Conservation (phyloP, 2,113 vertebrate genomes). For the Rhadina sibilatrix region DNA sequence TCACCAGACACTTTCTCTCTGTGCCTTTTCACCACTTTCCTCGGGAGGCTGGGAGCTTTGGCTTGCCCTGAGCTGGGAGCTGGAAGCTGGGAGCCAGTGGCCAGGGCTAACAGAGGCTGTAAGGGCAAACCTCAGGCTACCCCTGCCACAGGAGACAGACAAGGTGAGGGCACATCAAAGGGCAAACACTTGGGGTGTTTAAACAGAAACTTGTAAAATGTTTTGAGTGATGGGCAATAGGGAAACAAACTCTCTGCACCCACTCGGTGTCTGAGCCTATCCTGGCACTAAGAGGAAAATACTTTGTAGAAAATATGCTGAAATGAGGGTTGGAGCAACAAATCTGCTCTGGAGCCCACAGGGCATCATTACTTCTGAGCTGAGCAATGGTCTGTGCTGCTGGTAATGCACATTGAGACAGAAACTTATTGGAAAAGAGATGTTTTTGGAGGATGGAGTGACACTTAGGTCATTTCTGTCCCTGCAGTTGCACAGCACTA, state of each 20-base stretch:
- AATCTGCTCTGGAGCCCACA: background rate
- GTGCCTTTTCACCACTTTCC: background rate
- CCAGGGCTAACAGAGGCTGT: background rate
- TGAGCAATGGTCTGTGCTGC: background rate
- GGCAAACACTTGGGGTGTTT: background rate
- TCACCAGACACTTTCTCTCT: conserved; percentile 11
- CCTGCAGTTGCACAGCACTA: background rate
- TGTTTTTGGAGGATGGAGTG: background rate
- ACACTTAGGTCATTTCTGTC: background rate
- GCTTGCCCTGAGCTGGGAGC: background rate
- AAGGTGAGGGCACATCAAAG: background rate
- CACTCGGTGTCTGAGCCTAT: background rate
- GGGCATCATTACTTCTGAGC: background rate
- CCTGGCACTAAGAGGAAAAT: background rate
- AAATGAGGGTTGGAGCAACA: background rate
- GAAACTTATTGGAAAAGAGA: background rate
- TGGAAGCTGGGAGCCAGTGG: background rate
- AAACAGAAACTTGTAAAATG: background rate
- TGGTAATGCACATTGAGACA: background rate
- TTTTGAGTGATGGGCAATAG: background rate
- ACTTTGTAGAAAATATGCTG: background rate
- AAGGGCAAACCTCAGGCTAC: background rate
- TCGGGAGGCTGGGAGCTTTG: background rate
- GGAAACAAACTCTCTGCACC: background rate
- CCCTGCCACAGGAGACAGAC: background rate